A percentile compares a stretch with the other conserved stretches of the same genome.
Evolutionary conservation across 2,797 vertebrate species (phyloP).

Genomic region (Lacerta bilineata): DNA sequence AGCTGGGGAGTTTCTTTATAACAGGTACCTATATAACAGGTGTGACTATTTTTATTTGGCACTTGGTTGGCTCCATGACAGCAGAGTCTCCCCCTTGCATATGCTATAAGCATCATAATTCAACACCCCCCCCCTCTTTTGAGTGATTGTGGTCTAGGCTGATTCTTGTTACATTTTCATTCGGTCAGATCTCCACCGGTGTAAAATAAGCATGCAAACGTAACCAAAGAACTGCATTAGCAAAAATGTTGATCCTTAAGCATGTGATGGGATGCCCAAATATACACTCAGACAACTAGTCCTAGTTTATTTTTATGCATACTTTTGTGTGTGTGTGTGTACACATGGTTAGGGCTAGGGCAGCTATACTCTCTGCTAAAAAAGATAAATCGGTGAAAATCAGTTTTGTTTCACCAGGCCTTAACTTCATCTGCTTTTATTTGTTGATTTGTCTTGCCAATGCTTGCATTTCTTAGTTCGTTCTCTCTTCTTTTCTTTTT

Average conservation of each 20-base stretch:
- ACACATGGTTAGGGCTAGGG: not conserved
- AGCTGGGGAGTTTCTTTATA: constrained; percentile 91
- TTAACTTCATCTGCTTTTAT: not conserved
- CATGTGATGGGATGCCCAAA: not conserved
- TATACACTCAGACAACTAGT: not conserved
- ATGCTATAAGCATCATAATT: not conserved
- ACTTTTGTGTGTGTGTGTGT: not conserved
- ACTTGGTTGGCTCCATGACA: not conserved
- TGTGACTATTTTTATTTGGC: constrained; percentile 25
- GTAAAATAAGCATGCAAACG: not conserved
- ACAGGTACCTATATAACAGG: constrained; percentile 80
- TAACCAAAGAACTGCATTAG: not conserved
- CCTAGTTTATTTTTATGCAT: not conserved
- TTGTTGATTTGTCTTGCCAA: not conserved
- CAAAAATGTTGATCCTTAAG: not conserved
- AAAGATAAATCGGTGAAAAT: not conserved
- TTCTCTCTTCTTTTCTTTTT: no score
- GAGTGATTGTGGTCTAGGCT: not conserved
- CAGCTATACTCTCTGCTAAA: not conserved
- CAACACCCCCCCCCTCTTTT: not conserved
- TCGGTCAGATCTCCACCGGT: not conserved
- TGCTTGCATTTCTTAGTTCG: not conserved
- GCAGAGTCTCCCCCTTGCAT: not conserved
- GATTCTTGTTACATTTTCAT: not conserved
- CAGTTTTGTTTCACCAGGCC: not conserved